phyloP scores from a whole-genome alignment of 2,113 vertebrate species.

The Sebastes schlegelii region DNA sequence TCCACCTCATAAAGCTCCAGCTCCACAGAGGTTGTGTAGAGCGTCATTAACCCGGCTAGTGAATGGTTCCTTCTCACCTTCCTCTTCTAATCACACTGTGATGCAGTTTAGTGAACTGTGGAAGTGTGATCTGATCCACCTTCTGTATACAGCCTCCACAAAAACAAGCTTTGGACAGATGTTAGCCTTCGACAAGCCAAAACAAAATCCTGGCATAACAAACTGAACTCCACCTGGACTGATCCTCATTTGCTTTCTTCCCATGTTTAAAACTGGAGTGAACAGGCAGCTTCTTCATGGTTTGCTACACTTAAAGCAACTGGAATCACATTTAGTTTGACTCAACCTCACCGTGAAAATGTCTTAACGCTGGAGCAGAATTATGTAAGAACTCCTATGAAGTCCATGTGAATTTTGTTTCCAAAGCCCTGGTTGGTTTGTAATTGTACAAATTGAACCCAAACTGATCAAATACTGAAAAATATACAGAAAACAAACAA shows the following conservation, averaged over 20 bases:
- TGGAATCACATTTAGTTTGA: not conserved
- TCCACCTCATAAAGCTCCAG: slow-evolving; percentile 29
- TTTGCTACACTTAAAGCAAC: not conserved
- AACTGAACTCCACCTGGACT: not conserved
- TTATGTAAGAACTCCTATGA: not conserved
- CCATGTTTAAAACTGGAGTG: not conserved
- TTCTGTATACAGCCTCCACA: not conserved
- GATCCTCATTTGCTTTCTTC: not conserved
- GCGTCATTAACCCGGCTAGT: slow-evolving; percentile 20
- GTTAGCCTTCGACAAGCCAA: not conserved
- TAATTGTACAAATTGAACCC: not conserved
- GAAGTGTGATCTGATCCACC: not conserved
- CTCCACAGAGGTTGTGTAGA: not conserved
- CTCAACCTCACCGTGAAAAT: not conserved
- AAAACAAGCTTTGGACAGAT: slow-evolving; percentile 16
- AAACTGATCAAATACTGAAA: not conserved
- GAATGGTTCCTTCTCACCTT: not conserved
- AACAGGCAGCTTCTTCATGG: not conserved
- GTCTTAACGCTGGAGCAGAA: not conserved
- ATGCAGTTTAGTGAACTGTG: not conserved
- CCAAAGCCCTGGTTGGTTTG: not conserved
- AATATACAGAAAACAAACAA: not conserved
- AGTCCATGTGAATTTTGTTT: not conserved
- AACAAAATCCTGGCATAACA: not conserved
- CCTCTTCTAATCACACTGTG: not conserved